Evolutionary conservation across 2,113 vertebrate genomes (phyloP).

Genomic region (Melanerpes formicivorus): DNA sequence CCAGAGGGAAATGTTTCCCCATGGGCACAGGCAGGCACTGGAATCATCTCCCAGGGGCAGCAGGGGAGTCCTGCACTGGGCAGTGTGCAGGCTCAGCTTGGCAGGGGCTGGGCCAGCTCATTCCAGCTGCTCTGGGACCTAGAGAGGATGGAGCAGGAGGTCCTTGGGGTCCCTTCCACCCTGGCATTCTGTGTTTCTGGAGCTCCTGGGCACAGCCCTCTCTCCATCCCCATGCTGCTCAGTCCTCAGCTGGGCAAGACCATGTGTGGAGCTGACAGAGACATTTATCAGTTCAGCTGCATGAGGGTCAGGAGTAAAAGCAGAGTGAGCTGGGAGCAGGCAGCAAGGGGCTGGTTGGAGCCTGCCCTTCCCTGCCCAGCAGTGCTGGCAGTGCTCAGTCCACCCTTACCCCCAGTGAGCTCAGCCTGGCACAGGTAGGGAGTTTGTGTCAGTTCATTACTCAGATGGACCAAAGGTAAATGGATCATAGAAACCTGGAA

Average conservation of each 20-base stretch:
- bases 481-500: neutral
- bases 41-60: too few relatives aligned
- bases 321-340: neutral
- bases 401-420: rapidly evolving
- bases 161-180: too few relatives aligned
- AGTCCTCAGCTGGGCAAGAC: neutral
- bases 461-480: neutral
- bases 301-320: neutral
- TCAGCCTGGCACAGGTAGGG: neutral
- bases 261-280: rapidly evolving
- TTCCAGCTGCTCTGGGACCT: too few relatives aligned
- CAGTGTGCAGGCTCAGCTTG: too few relatives aligned
- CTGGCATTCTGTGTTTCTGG: neutral
- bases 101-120: too few relatives aligned
- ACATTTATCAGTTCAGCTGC: neutral
- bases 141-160: too few relatives aligned
- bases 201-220: neutral
- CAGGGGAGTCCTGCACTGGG: too few relatives aligned
- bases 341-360: neutral
- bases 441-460: neutral
- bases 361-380: neutral
- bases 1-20: too few relatives aligned
- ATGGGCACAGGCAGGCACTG: too few relatives aligned
- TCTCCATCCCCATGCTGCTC: neutral
- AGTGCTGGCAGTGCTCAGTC: neutral